Conservation (phyloP, 2,888 invertebrate genomes). For the Automeris io region DNA sequence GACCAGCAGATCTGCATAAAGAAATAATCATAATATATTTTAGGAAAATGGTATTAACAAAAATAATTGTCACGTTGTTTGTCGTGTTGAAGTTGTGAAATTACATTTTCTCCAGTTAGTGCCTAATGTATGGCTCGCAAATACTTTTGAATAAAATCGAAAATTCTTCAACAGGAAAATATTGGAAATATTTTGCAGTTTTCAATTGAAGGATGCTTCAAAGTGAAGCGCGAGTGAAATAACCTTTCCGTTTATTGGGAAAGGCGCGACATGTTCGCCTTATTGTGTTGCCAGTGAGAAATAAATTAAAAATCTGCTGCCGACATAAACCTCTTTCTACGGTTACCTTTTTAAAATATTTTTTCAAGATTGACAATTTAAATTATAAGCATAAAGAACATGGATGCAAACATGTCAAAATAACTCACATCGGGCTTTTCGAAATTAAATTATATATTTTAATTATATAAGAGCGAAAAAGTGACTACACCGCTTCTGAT, state of each 20-base stretch:
- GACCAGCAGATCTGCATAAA: too few relatives aligned
- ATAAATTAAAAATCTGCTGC: conserved; percentile 31
- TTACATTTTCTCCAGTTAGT: conserved; percentile 32
- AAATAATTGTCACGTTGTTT: too few relatives aligned
- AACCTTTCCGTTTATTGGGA: conserved; percentile 51
- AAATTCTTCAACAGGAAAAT: conserved; percentile 46
- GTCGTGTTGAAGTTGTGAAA: conserved; percentile 17
- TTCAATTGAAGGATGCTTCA: conserved; percentile 52
- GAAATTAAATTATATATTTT: too few relatives aligned
- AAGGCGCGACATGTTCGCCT: conserved; percentile 31
- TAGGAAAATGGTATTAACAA: too few relatives aligned
- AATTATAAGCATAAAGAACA: too few relatives aligned
- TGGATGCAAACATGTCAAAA: too few relatives aligned
- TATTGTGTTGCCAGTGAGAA: conserved; percentile 29
- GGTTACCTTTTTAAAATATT: background rate
- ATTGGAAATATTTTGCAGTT: conserved; percentile 59
- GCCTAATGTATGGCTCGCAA: conserved; percentile 21
- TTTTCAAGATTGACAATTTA: too few relatives aligned
- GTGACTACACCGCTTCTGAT: too few relatives aligned
- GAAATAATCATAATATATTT: too few relatives aligned
- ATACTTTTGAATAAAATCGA: conserved; percentile 45
- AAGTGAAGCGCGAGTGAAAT: conserved; percentile 53
- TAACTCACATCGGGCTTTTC: too few relatives aligned
- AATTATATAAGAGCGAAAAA: too few relatives aligned
- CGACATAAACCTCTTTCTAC: conserved; percentile 1